Conservation (phyloP, 2,888 invertebrate species). For the Buathra laborator region DNA sequence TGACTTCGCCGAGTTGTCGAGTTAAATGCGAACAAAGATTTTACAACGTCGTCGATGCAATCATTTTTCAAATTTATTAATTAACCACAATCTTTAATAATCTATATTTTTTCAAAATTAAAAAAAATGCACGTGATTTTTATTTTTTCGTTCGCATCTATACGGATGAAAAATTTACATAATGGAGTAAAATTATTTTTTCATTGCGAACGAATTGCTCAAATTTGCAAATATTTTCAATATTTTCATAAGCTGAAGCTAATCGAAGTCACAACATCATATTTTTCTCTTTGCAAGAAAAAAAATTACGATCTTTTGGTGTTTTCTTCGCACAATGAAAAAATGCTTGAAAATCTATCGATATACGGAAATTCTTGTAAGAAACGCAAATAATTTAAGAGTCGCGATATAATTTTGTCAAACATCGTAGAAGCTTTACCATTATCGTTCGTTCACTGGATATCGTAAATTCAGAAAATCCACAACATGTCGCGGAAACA, state of each 20-base stretch:
- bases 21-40: neutral
- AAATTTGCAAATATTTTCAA: no score
- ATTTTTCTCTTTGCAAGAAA: neutral
- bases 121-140: no score
- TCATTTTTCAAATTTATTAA: no score
- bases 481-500: neutral
- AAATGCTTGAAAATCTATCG: neutral
- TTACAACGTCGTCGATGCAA: no score
- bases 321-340: slow-evolving; percentile 1
- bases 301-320: neutral
- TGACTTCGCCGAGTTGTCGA: neutral
- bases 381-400: slow-evolving; percentile 48
- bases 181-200: no score
- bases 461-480: slow-evolving; percentile 45
- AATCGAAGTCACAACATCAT: no score
- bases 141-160: no score
- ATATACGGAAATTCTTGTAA: neutral
- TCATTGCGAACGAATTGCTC: no score
- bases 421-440: slow-evolving; percentile 14
- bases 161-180: no score
- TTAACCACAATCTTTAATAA: no score
- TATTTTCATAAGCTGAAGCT: no score
- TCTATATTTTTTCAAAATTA: no score
- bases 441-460: slow-evolving; percentile 39
- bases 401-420: slow-evolving; percentile 9